phyloP scores from a whole-genome alignment of 1,140 invertebrate genomes.

The Grapholita molesta region DNA sequence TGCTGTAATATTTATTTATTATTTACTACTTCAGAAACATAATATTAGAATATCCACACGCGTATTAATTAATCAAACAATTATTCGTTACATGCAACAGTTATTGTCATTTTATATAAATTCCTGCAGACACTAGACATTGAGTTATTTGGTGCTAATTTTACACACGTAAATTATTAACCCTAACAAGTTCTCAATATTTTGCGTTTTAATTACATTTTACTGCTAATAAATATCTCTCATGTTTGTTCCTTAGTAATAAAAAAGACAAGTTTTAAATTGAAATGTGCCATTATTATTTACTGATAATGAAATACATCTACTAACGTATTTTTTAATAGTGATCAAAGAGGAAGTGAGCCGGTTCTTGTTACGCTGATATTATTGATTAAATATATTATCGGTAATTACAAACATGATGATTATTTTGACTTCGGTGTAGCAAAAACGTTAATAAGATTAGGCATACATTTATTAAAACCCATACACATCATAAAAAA shows the following conservation, averaged over 20 bases:
- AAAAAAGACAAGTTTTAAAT: not conserved
- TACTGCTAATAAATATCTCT: not conserved
- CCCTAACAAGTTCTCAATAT: not conserved
- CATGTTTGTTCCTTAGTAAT: not conserved
- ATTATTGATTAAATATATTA: slow-evolving; percentile 43
- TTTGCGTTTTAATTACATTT: not conserved
- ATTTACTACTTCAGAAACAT: too few species aligned
- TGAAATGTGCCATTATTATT: slow-evolving; percentile 27
- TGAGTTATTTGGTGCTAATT: not conserved
- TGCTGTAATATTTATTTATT: too few species aligned
- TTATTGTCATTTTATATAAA: too few species aligned
- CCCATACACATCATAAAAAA: too few species aligned
- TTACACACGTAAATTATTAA: not conserved
- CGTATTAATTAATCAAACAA: too few species aligned
- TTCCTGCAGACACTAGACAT: not conserved
- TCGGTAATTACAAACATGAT: slow-evolving; percentile 11
- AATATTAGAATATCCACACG: too few species aligned
- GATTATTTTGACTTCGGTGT: slow-evolving; percentile 10
- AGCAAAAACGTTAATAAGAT: not conserved
- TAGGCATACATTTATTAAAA: not conserved
- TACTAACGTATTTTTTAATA: slow-evolving; percentile 31
- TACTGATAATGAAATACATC: slow-evolving; percentile 26
- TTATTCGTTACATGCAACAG: too few species aligned
- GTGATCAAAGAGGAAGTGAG: slow-evolving; percentile 36
- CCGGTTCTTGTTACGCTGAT: slow-evolving; percentile 33